Percentiles rank a stretch among this genome's conserved stretches.
Evolutionary conservation across 1,140 invertebrate genomes (phyloP).

Genomic region (Dufourea novaeangliae): DNA sequence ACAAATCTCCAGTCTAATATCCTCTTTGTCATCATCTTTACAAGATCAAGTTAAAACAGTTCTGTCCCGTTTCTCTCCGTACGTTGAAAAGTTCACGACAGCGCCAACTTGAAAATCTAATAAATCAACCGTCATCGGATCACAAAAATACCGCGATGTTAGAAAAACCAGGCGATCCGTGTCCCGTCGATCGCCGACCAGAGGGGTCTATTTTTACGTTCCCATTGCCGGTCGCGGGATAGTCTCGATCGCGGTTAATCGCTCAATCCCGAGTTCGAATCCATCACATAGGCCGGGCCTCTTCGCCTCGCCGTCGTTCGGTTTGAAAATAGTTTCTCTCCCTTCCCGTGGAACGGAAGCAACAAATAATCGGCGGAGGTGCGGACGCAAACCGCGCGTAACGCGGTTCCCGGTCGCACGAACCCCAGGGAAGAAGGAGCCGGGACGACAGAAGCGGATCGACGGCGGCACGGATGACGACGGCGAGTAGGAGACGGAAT

Average conservation of each 20-base stretch:
- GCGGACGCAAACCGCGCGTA: slow-evolving; percentile 79
- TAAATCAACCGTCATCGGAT: too few species aligned
- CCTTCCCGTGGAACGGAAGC: slow-evolving; percentile 77
- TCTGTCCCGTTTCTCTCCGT: too few species aligned
- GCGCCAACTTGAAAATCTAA: too few species aligned
- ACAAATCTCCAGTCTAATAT: too few species aligned
- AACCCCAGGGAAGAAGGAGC: slow-evolving; percentile 27
- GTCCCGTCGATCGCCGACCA: too few species aligned
- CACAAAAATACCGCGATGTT: too few species aligned
- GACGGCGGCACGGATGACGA: slow-evolving; percentile 27
- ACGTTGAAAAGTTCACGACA: too few species aligned
- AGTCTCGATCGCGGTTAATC: slow-evolving; percentile 16
- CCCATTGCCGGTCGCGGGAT: neutral
- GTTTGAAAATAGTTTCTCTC: slow-evolving; percentile 79
- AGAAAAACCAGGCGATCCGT: too few species aligned
- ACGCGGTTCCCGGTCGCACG: slow-evolving; percentile 60
- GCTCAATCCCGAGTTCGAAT: slow-evolving; percentile 14
- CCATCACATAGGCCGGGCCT: neutral
- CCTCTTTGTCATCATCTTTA: too few species aligned
- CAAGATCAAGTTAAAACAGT: too few species aligned
- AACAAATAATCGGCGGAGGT: slow-evolving; percentile 80
- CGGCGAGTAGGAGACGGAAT: slow-evolving; percentile 10
- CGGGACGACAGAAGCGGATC: slow-evolving; percentile 25
- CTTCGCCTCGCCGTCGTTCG: slow-evolving; percentile 17
- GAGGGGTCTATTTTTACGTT: neutral